Conservation (phyloP, 2,797 vertebrate species). For the Synaphobranchus kaupii region DNA sequence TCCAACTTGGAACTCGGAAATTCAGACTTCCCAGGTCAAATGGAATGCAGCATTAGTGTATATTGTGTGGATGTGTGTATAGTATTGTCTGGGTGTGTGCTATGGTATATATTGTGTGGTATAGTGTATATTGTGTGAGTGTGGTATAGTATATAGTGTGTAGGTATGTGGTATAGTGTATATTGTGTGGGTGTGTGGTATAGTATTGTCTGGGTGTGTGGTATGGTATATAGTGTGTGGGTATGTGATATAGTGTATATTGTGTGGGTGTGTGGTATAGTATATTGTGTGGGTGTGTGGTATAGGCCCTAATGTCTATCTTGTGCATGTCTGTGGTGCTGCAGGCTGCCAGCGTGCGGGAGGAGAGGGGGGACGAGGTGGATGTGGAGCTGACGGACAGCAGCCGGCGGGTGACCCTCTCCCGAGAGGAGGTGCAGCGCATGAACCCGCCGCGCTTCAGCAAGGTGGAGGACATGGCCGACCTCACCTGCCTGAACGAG, state of each 20-base stretch:
- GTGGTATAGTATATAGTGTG: background rate
- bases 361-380: slow-evolving; percentile 84
- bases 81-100: no score
- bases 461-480: slow-evolving; percentile 94
- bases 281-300: background rate
- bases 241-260: background rate
- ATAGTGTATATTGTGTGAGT: background rate
- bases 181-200: background rate
- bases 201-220: background rate
- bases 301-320: background rate
- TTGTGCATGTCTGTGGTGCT: background rate
- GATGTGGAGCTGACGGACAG: slow-evolving; percentile 89
- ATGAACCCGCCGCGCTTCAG: slow-evolving; percentile 95
- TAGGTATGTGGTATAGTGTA: background rate
- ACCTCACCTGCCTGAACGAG: slow-evolving; percentile 92
- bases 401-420: slow-evolving; percentile 76
- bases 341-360: slow-evolving; percentile 82
- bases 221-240: background rate
- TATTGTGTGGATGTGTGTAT: no score
- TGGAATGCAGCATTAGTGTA: no score
- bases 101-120: no score
- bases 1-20: no score
- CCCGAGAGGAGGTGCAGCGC: slow-evolving; percentile 87
- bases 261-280: background rate
- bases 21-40: no score